Conservation (phyloP, 2,797 vertebrate species). For the Poeciliopsis presidionis region DNA sequence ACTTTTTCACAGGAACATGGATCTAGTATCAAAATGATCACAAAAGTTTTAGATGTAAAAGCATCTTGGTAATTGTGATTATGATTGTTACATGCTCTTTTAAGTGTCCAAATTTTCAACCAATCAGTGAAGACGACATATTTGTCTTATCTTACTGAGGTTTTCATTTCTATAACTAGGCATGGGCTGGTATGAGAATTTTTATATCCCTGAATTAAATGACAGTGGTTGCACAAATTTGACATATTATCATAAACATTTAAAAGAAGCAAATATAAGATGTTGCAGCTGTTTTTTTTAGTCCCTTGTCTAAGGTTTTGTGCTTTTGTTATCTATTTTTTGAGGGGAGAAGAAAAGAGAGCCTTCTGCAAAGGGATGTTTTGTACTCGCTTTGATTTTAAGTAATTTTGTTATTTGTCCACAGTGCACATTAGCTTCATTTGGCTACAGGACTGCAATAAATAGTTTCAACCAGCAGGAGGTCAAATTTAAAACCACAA, state of each 20-base stretch:
- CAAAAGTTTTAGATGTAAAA: not conserved
- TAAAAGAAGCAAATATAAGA: not conserved
- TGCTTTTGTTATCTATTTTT: not conserved
- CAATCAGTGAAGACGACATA: not conserved
- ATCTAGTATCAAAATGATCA: conserved; percentile 9
- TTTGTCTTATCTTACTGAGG: not conserved
- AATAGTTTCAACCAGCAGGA: not conserved
- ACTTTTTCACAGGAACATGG: not conserved
- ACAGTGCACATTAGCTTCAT: not conserved
- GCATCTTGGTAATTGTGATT: not conserved
- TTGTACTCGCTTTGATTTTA: not conserved
- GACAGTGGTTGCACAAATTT: not conserved
- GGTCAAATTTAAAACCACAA: not conserved
- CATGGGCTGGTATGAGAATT: not conserved
- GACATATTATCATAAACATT: not conserved
- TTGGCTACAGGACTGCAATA: not conserved
- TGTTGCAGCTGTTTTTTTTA: not conserved
- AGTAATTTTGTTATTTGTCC: not conserved
- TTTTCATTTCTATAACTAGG: not conserved
- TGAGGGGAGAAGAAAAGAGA: not conserved
- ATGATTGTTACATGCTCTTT: not conserved
- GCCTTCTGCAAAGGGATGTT: not conserved
- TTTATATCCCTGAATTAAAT: not conserved
- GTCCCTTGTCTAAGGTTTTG: not conserved
- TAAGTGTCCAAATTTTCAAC: not conserved